Evolutionary conservation across 2,888 invertebrate genomes (phyloP).

Genomic region (Leptinotarsa rubiginosa): DNA sequence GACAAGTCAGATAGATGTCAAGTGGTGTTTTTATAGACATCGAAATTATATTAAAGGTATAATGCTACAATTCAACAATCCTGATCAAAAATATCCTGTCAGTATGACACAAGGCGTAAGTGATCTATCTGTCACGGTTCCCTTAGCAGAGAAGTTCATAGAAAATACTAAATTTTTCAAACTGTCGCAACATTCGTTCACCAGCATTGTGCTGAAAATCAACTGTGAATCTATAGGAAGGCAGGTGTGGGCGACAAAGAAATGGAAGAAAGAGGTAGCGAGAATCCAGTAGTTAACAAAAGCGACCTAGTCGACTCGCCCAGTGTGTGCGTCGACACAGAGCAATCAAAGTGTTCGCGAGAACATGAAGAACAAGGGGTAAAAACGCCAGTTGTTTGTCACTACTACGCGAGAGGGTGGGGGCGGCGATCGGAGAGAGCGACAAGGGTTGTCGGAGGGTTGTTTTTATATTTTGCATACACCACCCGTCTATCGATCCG

Average conservation of each 20-base stretch:
- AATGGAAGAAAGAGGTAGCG: slow-evolving; percentile 11
- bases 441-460: slow-evolving; percentile 52
- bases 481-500: slow-evolving; percentile 61
- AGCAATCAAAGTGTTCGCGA: slow-evolving; percentile 59
- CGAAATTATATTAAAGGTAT: no score
- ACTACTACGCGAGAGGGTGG: slow-evolving; percentile 50
- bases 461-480: slow-evolving; percentile 63
- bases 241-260: not conserved
- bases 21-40: no score
- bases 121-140: no score
- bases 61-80: no score
- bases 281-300: slow-evolving; percentile 3
- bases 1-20: no score
- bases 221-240: not conserved
- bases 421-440: slow-evolving; percentile 45
- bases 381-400: slow-evolving; percentile 63
- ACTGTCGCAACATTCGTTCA: not conserved
- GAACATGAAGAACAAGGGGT: slow-evolving; percentile 53
- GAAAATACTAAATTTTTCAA: not conserved
- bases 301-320: slow-evolving; percentile 1
- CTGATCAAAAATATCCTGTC: no score
- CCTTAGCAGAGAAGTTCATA: not conserved
- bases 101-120: no score
- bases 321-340: slow-evolving; percentile 40
- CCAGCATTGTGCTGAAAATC: not conserved